phyloP scores from a whole-genome alignment of 2,797 vertebrate species.

The Gymnocypris eckloni region DNA sequence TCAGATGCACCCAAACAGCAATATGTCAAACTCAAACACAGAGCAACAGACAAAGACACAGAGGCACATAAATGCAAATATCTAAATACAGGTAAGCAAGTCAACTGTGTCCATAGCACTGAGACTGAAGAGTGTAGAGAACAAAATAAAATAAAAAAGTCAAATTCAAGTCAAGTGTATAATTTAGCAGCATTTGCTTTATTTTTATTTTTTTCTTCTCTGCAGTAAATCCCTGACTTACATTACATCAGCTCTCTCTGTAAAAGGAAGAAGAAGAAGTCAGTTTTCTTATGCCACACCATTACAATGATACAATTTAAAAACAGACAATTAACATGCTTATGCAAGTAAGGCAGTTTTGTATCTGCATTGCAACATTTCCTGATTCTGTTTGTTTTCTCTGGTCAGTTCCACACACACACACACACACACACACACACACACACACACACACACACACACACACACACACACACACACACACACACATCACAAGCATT shows the following conservation, averaged over 20 bases:
- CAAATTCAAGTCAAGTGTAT: not conserved
- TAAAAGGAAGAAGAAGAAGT: not conserved
- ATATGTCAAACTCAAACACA: conserved; percentile 15
- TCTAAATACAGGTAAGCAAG: conserved; percentile 30
- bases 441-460: too few relatives aligned
- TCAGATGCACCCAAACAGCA: conserved; percentile 47
- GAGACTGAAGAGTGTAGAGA: not conserved
- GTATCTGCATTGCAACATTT: too few relatives aligned
- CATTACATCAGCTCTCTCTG: not conserved
- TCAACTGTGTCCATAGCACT: not conserved
- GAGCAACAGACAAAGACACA: conserved; percentile 56
- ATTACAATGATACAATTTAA: not conserved
- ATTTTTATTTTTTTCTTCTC: too few relatives aligned
- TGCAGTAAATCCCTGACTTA: not conserved
- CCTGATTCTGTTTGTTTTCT: too few relatives aligned
- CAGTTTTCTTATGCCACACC: too few relatives aligned
- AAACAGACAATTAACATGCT: not conserved
- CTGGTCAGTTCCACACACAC: too few relatives aligned
- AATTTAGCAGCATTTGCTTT: not conserved
- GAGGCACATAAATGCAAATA: conserved; percentile 43
- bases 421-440: too few relatives aligned
- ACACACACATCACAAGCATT: too few relatives aligned
- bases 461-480: too few relatives aligned
- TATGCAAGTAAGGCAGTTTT: too few relatives aligned
- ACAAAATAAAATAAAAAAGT: not conserved